Evolutionary conservation across 2,113 vertebrate species (phyloP), one percentile per base, ranked within the genome.

Genomic region (Canis aureus): DNA sequence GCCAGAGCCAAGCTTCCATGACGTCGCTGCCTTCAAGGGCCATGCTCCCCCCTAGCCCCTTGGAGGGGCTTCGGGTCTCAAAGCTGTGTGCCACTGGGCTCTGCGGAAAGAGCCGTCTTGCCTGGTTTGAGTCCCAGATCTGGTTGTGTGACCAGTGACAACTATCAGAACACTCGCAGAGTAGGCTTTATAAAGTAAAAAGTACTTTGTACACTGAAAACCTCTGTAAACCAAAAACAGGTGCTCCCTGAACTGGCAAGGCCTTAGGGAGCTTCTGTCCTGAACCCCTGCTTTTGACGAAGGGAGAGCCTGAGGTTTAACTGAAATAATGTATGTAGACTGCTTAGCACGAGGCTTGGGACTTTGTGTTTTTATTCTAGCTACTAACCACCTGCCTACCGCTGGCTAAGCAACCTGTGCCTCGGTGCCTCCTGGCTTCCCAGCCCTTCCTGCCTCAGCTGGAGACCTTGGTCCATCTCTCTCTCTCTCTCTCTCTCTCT

Each of bases 1-100:
- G 83, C 59, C 97, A 92, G 79, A 79, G 88, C 83, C 43, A 13
- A 57, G 62, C 83, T 97, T 95, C 96, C 53, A 55, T 94, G 95
- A 92, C 49, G 22, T 95, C 29, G 7, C 22, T 22, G 73, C 53
- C 66, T 71, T 55, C 76, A 43, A 85, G 92, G 67, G n/a, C 11
- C 55, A 3, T 2, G 49, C 51, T 7, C 90, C 60, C 81, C 67
- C 67, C 79, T 64, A 35, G 49, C 19, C 60, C 35, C 49, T 92
- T 23, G 35, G 69, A 32, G 62, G 81, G 53, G 27, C 29, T 79
- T 76, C 16, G 22, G 55, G 66, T 38, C 71, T 97, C n/a, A 38
- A 22, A 79, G 23, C 62, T 23, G 15, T 29, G 82, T 89, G 62
- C 67, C 11, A 29, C n/a, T 13, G 15, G 89, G 15, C 11, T 71